Evolutionary conservation across 2,113 vertebrate genomes (phyloP), one percentile per base, ranked within the genome.

Genomic region (human): DNA sequence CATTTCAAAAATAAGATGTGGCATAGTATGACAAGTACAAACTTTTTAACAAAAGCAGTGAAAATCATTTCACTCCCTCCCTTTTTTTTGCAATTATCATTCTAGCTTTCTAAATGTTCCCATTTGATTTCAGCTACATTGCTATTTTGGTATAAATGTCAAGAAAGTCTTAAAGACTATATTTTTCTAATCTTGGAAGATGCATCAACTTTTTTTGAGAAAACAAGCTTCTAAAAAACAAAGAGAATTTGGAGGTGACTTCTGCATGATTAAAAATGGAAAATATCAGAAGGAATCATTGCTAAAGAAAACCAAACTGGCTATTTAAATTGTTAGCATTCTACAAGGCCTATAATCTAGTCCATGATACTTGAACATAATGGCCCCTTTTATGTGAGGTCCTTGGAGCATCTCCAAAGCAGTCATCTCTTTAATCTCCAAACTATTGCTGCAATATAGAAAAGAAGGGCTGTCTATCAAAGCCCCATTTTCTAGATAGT

Each of bases 111-210:
- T 93, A 97, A 98, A 98, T 98, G 98, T 98, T 96, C 97, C 98
- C 96, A 97, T 82, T 98, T 97, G 86, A 98, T 97, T 98, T 98
- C 57, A 93, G 88, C 94, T 97, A 97, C 93, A 40, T 96, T 97
- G 92, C 96, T 98, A 98, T 97, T 98, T 98, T 98, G 96, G 97
- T 98, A 93, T 97, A 97, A 80, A 93, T 98, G 98, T 98, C 97
- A 98, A 94, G 97, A 83, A 96, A 98, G 96, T 97, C 86, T 96
- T 96, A 96, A 96, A 50, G 96, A 96, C 43, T 35, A 32, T 96
- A 87, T 91, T 97, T 98, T 98, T 97, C 95, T 98, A 96, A 97
- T 97, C 98, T 97, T 76, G 61, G 61, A 87, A 96, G 73, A 97
- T 80, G 79, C 68, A n/a, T 96, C 83, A 93, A 0, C 0, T 70